These are phyloP conservation scores for Aporophyla lueneburgensis DNA, from an alignment of 2,888 invertebrate genomes.

Conservation along the genomic window DNA sequence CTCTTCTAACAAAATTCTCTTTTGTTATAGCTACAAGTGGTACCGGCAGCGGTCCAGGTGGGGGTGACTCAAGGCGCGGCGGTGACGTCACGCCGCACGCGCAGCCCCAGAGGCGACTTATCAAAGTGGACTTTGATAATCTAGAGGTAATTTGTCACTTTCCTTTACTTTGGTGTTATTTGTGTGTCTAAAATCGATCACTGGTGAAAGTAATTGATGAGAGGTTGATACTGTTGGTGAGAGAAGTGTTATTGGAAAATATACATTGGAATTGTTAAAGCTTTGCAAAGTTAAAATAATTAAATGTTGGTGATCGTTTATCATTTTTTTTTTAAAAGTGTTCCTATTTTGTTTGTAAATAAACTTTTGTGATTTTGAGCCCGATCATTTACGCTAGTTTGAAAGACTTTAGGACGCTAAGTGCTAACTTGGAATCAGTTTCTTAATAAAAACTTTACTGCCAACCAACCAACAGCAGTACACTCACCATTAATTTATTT, in stretches of 20 bases:
- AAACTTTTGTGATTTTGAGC: not conserved
- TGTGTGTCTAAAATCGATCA: slow-evolving; percentile 24
- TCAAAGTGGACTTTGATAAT: slow-evolving; percentile 96
- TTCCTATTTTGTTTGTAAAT: not conserved
- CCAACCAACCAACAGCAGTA: not conserved
- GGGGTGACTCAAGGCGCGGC: slow-evolving; percentile 91
- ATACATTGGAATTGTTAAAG: not conserved
- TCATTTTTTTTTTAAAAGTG: too few species aligned
- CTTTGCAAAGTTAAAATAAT: not conserved
- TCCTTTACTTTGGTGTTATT: slow-evolving; percentile 14
- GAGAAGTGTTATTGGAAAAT: not conserved
- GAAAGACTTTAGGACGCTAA: too few species aligned
- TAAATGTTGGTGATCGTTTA: not conserved
- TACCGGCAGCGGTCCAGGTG: slow-evolving; percentile 82
- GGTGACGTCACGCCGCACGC: slow-evolving; percentile 89
- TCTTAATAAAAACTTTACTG: not conserved
- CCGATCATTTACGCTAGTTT: not conserved
- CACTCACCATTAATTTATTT: slow-evolving; percentile 26
- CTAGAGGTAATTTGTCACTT: slow-evolving; percentile 90
- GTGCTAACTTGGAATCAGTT: not conserved
- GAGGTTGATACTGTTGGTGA: not conserved
- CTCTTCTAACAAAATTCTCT: slow-evolving; percentile 22
- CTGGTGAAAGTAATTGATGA: slow-evolving; percentile 31
- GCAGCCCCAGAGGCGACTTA: slow-evolving; percentile 92
- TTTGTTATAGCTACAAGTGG: slow-evolving; percentile 85